Conservation (phyloP, 2,797 vertebrate genomes). For the Centropyge bicolor region DNA sequence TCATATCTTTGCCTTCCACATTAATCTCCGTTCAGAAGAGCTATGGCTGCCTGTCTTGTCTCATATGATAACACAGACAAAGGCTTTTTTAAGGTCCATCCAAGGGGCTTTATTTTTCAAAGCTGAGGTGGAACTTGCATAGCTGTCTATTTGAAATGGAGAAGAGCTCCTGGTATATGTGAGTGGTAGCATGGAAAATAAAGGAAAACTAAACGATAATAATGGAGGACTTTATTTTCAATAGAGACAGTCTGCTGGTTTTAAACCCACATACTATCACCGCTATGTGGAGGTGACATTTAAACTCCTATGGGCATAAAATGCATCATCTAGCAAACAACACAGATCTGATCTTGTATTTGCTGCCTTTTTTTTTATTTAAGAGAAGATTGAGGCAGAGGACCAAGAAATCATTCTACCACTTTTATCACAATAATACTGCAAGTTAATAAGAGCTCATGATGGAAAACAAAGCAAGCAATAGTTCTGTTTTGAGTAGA, state of each 20-base stretch:
- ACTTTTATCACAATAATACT: background rate
- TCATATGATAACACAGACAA: conserved; percentile 38
- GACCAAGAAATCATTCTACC: background rate
- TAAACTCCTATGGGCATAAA: background rate
- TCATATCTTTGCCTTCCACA: conserved; percentile 34
- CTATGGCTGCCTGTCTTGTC: conserved; percentile 12
- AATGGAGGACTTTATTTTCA: background rate
- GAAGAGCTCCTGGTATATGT: conserved; percentile 10
- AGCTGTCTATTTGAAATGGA: conserved; percentile 20
- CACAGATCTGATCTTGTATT: background rate
- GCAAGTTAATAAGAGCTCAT: background rate
- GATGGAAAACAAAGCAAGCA: background rate
- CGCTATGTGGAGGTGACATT: background rate
- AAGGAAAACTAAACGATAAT: conserved; percentile 1
- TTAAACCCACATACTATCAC: background rate
- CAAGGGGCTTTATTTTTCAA: conserved; percentile 32
- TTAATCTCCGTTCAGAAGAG: conserved; percentile 62
- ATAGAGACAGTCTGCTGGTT: background rate
- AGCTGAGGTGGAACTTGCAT: conserved; percentile 10
- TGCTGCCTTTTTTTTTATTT: background rate
- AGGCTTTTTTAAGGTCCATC: conserved; percentile 15
- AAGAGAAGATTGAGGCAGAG: background rate
- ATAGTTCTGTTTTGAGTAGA: background rate
- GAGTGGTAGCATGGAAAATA: conserved; percentile 21
- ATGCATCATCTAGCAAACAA: background rate